These are phyloP conservation scores for Pectinophora gossypiella DNA, from an alignment of 1,140 invertebrate genomes.

Conservation along the genomic window DNA sequence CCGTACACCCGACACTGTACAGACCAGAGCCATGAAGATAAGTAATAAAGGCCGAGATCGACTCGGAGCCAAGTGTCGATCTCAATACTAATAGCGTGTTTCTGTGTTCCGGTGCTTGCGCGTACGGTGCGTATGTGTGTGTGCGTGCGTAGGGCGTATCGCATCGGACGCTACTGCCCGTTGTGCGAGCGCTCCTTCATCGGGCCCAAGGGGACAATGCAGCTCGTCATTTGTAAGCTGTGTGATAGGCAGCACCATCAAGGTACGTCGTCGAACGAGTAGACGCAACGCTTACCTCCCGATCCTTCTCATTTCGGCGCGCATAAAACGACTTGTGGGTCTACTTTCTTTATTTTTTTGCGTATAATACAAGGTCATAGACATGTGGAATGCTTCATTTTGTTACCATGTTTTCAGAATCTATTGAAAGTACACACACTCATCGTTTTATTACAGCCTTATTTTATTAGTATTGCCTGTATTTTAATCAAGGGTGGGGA, in stretches of 20 bases:
- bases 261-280: slow-evolving; percentile 59
- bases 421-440: too few relatives aligned
- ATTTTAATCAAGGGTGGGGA: too few relatives aligned
- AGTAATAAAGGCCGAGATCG: slow-evolving; percentile 33
- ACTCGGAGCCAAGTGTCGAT: slow-evolving; percentile 13
- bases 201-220: slow-evolving; percentile 74
- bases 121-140: slow-evolving; percentile 58
- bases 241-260: slow-evolving; percentile 75
- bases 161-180: slow-evolving; percentile 75
- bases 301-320: not conserved
- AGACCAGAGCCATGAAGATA: slow-evolving; percentile 29
- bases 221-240: slow-evolving; percentile 75
- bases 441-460: too few relatives aligned
- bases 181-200: slow-evolving; percentile 74
- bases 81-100: slow-evolving; percentile 68
- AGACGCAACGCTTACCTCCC: not conserved
- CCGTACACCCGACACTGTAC: too few relatives aligned
- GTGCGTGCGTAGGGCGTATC: slow-evolving; percentile 71
- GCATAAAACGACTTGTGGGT: too few relatives aligned
- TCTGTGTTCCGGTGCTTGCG: slow-evolving; percentile 65
- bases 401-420: too few relatives aligned
- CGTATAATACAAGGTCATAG: too few relatives aligned
- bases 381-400: too few relatives aligned
- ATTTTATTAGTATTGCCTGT: too few relatives aligned
- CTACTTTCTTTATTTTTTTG: too few relatives aligned